These are phyloP conservation scores for Hemicentrotus pulcherrimus DNA, from an alignment of 35 echinoderm and acorn worm genomes.

Conservation along the genomic window DNA sequence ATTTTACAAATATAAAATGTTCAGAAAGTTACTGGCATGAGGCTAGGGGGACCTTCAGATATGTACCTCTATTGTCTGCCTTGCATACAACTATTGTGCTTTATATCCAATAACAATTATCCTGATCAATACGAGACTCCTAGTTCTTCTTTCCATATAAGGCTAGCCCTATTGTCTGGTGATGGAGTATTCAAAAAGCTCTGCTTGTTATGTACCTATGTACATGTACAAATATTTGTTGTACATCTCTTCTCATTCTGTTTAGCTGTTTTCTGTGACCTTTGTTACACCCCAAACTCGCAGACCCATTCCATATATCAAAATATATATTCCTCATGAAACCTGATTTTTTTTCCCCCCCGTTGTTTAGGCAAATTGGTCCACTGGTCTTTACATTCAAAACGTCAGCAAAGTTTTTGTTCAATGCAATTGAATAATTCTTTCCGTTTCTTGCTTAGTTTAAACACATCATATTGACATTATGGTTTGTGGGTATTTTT, in stretches of 20 bases:
- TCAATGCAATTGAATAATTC: background rate
- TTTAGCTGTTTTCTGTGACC: background rate
- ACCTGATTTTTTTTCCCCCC: background rate
- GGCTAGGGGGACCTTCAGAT: background rate
- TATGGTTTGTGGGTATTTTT: background rate
- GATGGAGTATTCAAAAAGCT: background rate
- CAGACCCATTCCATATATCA: background rate
- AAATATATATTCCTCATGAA: background rate
- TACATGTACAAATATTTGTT: background rate
- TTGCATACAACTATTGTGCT: background rate
- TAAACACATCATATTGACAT: background rate
- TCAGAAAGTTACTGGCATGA: background rate
- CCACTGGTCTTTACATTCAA: background rate
- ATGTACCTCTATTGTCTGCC: background rate
- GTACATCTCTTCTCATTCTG: background rate
- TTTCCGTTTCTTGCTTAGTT: background rate
- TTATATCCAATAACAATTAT: background rate
- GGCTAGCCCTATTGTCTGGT: background rate
- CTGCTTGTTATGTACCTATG: background rate
- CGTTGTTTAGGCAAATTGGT: background rate
- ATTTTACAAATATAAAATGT: background rate
- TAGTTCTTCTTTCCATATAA: background rate
- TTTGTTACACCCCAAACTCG: background rate
- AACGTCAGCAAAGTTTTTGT: background rate
- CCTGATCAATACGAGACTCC: background rate